These are phyloP conservation scores for Amblyopsis rosae DNA, from an alignment of 2,113 vertebrate genomes.

Conservation along the genomic window DNA sequence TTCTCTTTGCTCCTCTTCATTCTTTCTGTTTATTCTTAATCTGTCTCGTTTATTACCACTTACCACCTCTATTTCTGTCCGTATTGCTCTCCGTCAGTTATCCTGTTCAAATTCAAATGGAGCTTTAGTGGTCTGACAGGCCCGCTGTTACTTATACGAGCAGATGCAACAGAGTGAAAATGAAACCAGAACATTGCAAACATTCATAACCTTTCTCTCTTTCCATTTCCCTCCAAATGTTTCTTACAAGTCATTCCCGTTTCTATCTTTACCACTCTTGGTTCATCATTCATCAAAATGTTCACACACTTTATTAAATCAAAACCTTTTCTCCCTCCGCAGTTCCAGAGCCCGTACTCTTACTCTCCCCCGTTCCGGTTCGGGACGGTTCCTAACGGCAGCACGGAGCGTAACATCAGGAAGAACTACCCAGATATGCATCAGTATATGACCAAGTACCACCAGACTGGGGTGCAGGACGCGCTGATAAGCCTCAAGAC, in stretches of 20 bases:
- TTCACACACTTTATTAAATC: neutral
- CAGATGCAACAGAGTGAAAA: too few relatives aligned
- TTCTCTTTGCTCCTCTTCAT: neutral
- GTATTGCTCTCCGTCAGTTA: neutral
- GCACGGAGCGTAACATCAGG: conserved; percentile 96
- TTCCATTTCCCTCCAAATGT: neutral
- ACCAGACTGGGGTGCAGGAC: conserved; percentile 91
- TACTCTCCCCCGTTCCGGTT: conserved; percentile 97
- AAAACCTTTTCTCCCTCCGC: conserved; percentile 11
- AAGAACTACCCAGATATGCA: conserved; percentile 99
- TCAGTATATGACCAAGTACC: conserved; percentile 97
- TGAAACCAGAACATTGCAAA: too few relatives aligned
- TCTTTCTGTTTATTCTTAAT: neutral
- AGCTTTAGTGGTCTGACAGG: too few relatives aligned
- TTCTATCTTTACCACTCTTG: conserved; percentile 1
- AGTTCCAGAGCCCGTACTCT: conserved; percentile 97
- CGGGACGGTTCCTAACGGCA: conserved; percentile 96
- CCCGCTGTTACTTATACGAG: too few relatives aligned
- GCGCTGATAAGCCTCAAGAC: conserved; percentile 95
- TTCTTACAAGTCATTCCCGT: neutral
- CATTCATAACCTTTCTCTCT: neutral
- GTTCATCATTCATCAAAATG: neutral
- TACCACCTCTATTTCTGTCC: neutral
- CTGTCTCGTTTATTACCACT: conserved; percentile 5
- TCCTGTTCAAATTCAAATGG: too few relatives aligned